A percentile compares a stretch with the other conserved stretches of the same genome.
phyloP scores from a whole-genome alignment of 2,888 invertebrate genomes.

The Heliconius erato region DNA sequence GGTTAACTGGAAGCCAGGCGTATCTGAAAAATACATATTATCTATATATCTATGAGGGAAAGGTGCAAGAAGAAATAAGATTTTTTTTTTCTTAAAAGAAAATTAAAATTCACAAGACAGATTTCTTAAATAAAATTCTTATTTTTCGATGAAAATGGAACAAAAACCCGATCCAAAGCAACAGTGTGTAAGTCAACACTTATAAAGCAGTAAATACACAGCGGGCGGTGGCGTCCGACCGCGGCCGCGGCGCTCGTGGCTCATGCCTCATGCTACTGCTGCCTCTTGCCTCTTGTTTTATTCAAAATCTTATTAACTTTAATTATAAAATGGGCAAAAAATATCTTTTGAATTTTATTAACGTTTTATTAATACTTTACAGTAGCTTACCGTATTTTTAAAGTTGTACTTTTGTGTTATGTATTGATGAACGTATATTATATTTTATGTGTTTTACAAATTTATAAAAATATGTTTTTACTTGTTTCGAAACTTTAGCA shows the following conservation, averaged over 20 bases:
- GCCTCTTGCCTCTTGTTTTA: slow-evolving; percentile 58
- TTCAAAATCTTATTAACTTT: slow-evolving; percentile 52
- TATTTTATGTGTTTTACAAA: too few species aligned
- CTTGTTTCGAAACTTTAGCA: too few species aligned
- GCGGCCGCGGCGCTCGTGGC: slow-evolving; percentile 48
- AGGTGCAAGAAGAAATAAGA: background rate
- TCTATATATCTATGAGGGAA: too few species aligned
- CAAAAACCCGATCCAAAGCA: background rate
- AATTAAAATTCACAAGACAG: background rate
- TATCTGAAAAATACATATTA: too few species aligned
- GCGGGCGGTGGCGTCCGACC: slow-evolving; percentile 60
- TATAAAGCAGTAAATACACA: slow-evolving; percentile 48
- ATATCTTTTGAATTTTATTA: background rate
- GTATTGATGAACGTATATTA: background rate
- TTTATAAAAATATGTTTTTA: too few species aligned
- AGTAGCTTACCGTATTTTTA: background rate
- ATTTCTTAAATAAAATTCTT: background rate
- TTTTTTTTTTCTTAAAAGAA: background rate
- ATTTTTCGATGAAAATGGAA: background rate
- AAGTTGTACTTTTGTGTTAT: background rate
- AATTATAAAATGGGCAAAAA: slow-evolving; percentile 49
- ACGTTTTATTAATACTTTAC: background rate
- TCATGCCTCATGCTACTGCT: slow-evolving; percentile 61
- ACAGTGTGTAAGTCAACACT: slow-evolving; percentile 35
- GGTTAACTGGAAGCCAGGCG: too few species aligned